Base-by-base conservation (phyloP, 2,797 vertebrate species). In the Naso thynnoides region DNA sequence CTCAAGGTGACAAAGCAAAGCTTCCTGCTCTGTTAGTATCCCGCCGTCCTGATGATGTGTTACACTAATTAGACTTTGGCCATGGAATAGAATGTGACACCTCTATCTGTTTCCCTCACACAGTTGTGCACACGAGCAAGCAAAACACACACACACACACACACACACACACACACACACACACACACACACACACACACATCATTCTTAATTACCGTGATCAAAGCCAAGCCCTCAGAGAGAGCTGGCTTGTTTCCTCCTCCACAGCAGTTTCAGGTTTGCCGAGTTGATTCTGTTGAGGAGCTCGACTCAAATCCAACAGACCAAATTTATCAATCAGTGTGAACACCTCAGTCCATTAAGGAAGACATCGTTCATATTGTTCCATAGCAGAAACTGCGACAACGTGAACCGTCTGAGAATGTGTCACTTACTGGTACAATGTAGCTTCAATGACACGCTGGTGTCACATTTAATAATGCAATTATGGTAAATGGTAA, bases 1-100 rank as follows among this genome's bases (percentile, higher is more conserved):
- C 86, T 77, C 36, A 83, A 89, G 90, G 88, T 82, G 81, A 81
- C 73, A 48, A 67, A 48, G 59, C 54, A 1, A 5, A 0, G 66
- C 82, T 70, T 80, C 76, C 82, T 60, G 83, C 44, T 0, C 77
- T 60, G 74, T 86, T 70, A 79, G 44, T 23, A 53, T 50, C 56
- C 54, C 4, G 55, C 76, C 42, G 49, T 36, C 69, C 59, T 15
- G 36, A 65, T 19, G 49, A 68, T 56, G 81, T 31, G 84, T 73
- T 73, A 62, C 84, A 76, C 55, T 68, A 72, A 87, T 85, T 84
- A 84, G 71, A 76, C 53, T 66, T 21, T 49, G 57, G 73, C 68
- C 48, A 23, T 83, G 84, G 80, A 83, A 82, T 14, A 19, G 67
- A 74, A 54, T 59, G 63, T 72, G 83, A 85, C 87, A 75, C 85